Evolutionary conservation across 2,113 vertebrate species (phyloP).

Genomic region (Heloderma charlesbogerti): DNA sequence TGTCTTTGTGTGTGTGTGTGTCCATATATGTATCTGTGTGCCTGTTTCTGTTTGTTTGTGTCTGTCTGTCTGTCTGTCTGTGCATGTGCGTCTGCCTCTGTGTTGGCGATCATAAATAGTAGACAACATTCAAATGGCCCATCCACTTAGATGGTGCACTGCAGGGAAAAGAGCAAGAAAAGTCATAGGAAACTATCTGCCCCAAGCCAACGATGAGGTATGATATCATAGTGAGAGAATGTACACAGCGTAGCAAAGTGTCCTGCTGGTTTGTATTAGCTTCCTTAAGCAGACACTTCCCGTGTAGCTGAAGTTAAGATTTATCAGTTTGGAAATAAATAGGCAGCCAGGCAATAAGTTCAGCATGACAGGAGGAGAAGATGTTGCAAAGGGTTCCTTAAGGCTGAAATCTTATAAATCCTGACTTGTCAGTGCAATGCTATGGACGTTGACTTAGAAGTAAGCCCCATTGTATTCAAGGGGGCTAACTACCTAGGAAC

Average conservation of each 20-base stretch:
- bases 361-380: background rate
- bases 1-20: too few relatives aligned
- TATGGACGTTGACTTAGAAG: background rate
- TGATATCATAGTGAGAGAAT: slow-evolving; percentile 74
- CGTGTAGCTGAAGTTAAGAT: slow-evolving; percentile 32
- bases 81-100: background rate
- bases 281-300: slow-evolving; percentile 48
- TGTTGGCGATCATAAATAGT: background rate
- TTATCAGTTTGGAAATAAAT: slow-evolving; percentile 43
- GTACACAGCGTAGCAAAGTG: slow-evolving; percentile 48
- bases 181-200: background rate
- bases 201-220: background rate
- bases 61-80: too few relatives aligned
- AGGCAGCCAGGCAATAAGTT: background rate
- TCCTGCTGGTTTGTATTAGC: slow-evolving; percentile 73
- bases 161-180: slow-evolving; percentile 5
- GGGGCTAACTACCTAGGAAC: background rate
- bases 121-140: slow-evolving; percentile 8
- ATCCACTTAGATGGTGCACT: slow-evolving; percentile 1
- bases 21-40: too few relatives aligned
- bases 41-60: too few relatives aligned
- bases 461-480: background rate
- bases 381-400: background rate
- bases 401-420: background rate
- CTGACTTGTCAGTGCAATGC: background rate